phyloP scores from a whole-genome alignment of 2,888 invertebrate species.

The Epirrhoe alternata region DNA sequence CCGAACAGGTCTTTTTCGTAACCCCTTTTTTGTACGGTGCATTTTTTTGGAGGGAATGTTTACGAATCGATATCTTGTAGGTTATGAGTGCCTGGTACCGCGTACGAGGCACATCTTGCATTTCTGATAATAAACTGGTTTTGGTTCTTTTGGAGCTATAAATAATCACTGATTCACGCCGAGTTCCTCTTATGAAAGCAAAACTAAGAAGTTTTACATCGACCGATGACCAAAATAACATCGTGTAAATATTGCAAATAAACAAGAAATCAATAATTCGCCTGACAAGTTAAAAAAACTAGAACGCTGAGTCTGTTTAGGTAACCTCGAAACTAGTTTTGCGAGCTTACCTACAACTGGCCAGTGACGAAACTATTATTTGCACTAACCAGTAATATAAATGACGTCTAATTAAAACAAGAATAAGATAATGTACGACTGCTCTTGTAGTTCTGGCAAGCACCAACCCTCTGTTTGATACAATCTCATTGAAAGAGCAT shows the following conservation, averaged over 20 bases:
- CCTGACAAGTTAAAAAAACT: conserved; percentile 57
- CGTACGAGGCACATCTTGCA: conserved; percentile 47
- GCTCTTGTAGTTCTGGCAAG: conserved; percentile 19
- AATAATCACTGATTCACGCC: conserved; percentile 44
- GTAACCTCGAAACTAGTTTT: conserved; percentile 69
- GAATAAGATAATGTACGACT: conserved; percentile 22
- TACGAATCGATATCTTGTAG: conserved; percentile 71
- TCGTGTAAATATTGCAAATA: conserved; percentile 38
- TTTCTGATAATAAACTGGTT: conserved; percentile 50
- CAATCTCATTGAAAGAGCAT: conserved; percentile 14
- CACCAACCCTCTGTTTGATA: conserved; percentile 30
- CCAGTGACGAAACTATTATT: conserved; percentile 43
- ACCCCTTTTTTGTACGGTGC: conserved; percentile 77
- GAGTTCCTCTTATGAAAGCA: conserved; percentile 29
- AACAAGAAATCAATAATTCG: conserved; percentile 52
- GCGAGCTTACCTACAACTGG: conserved; percentile 40
- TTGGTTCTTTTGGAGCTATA: conserved; percentile 41
- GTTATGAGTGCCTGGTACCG: conserved; percentile 70
- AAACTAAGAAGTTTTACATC: conserved; percentile 34
- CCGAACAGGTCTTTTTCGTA: conserved; percentile 73
- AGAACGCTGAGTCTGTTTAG: conserved; percentile 58
- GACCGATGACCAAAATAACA: conserved; percentile 28
- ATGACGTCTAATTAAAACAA: conserved; percentile 34
- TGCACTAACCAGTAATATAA: conserved; percentile 24
- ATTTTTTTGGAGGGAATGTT: conserved; percentile 80